Percentiles rank a stretch among this genome's conserved stretches.
Evolutionary conservation across 2,888 invertebrate genomes (phyloP).

Genomic region (Synanthedon andrenaeformis): DNA sequence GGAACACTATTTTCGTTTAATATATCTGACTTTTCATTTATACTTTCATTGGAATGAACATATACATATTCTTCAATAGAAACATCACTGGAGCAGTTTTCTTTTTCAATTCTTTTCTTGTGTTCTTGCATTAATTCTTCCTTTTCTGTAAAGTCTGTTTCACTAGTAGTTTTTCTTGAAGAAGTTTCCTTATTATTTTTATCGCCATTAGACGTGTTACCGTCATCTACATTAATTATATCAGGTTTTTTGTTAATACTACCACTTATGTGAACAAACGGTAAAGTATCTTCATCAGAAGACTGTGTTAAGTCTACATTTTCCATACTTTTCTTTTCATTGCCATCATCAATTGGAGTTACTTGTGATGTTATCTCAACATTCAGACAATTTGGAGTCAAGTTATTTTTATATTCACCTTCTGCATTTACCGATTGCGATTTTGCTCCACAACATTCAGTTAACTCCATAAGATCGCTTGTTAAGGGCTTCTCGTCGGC

Average conservation of each 20-base stretch:
- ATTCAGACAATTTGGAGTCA: slow-evolving; percentile 18
- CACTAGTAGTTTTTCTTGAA: not conserved
- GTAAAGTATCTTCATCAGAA: slow-evolving; percentile 29
- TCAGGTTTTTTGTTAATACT: slow-evolving; percentile 18
- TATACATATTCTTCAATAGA: slow-evolving; percentile 32
- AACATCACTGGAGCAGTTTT: slow-evolving; percentile 12
- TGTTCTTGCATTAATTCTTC: slow-evolving; percentile 2
- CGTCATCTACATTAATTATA: slow-evolving; percentile 15
- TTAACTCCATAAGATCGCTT: slow-evolving; percentile 49
- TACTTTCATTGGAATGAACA: slow-evolving; percentile 25
- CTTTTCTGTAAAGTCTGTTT: slow-evolving; percentile 2
- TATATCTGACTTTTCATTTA: not conserved
- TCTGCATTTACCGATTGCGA: slow-evolving; percentile 13
- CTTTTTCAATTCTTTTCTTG: not conserved
- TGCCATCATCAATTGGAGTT: slow-evolving; percentile 2
- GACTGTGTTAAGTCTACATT: slow-evolving; percentile 40
- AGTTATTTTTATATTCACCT: slow-evolving; percentile 21
- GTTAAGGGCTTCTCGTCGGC: slow-evolving; percentile 1
- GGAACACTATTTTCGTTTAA: not conserved
- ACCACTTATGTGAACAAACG: slow-evolving; percentile 24
- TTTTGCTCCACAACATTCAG: slow-evolving; percentile 31
- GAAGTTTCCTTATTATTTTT: slow-evolving; percentile 17
- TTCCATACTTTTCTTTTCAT: not conserved
- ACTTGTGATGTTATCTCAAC: not conserved
- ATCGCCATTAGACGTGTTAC: slow-evolving; percentile 13